These are phyloP conservation scores for Hypsibius dujardini DNA, from an alignment of 1,140 invertebrate genomes.

Conservation along the genomic window DNA sequence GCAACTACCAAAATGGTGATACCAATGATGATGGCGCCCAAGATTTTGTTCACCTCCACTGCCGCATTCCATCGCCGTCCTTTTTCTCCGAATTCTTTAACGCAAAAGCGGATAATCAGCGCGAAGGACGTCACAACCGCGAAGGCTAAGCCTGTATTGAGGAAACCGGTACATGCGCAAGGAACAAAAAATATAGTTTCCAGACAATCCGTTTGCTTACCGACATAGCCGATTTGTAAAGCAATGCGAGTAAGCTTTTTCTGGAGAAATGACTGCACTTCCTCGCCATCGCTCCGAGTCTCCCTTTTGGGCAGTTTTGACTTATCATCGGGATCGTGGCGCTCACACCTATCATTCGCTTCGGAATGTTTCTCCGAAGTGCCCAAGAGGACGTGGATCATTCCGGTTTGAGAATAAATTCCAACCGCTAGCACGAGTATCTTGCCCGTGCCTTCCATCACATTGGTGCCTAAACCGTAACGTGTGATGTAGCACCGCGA, in stretches of 20 bases:
- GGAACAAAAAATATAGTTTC: neutral
- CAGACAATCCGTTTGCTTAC: slow-evolving; percentile 19
- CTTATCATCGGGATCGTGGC: neutral
- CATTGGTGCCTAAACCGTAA: slow-evolving; percentile 63
- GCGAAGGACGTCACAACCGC: slow-evolving; percentile 27
- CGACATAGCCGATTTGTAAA: slow-evolving; percentile 32
- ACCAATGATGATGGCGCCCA: slow-evolving; percentile 30
- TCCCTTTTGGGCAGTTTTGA: neutral
- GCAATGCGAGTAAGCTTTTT: slow-evolving; percentile 29
- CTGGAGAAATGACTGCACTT: slow-evolving; percentile 31
- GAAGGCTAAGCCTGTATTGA: slow-evolving; percentile 23
- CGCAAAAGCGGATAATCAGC: slow-evolving; percentile 28
- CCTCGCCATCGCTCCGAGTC: slow-evolving; percentile 12
- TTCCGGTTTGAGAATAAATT: slow-evolving; percentile 96
- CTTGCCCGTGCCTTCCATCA: slow-evolving; percentile 99
- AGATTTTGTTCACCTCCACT: slow-evolving; percentile 27
- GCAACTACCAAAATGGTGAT: slow-evolving; percentile 31
- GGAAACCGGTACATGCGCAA: slow-evolving; percentile 18
- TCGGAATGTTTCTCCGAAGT: slow-evolving; percentile 47
- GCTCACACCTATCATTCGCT: slow-evolving; percentile 39
- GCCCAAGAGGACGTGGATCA: slow-evolving; percentile 92
- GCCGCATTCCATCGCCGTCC: slow-evolving; percentile 24
- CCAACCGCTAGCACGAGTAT: slow-evolving; percentile 97
- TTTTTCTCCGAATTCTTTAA: slow-evolving; percentile 27
- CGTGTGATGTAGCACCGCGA: neutral